Percentiles rank a stretch among this genome's conserved stretches.
Conservation (phyloP, 1,140 invertebrate species). For the Trichogramma pretiosum region DNA sequence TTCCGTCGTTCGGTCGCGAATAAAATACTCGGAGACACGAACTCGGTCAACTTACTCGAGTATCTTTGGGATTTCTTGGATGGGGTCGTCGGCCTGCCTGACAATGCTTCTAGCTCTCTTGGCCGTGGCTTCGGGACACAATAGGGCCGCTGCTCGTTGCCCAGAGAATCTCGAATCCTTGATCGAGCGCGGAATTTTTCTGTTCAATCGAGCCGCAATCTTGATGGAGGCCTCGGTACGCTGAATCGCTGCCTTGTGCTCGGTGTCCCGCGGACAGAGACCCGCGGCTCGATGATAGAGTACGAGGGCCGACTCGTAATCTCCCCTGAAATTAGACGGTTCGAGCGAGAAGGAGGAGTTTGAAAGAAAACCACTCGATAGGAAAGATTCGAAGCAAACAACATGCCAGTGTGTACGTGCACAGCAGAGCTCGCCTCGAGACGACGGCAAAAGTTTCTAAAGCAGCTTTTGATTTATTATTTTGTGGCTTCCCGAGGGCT, state of each 20-base stretch:
- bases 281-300: conserved; percentile 32
- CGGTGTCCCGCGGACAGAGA: conserved; percentile 25
- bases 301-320: conserved; percentile 35
- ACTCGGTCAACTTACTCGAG: conserved; percentile 22
- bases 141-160: conserved; percentile 8
- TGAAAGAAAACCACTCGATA: too few species aligned
- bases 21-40: too few species aligned
- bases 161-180: conserved; percentile 3
- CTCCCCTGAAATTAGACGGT: conserved; percentile 21
- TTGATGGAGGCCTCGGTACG: conserved; percentile 27
- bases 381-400: too few species aligned
- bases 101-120: conserved; percentile 13
- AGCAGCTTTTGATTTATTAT: too few species aligned
- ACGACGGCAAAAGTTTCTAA: too few species aligned
- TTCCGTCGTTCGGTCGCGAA: too few species aligned
- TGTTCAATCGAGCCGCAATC: conserved; percentile 18
- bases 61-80: conserved; percentile 18
- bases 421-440: too few species aligned
- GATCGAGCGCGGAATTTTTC: neutral
- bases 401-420: too few species aligned
- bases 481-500: too few species aligned
- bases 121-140: conserved; percentile 19
- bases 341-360: neutral
- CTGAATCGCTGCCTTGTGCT: conserved; percentile 23
- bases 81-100: conserved; percentile 13